These are phyloP conservation scores for Enteromius argenteus DNA, from an alignment of 2,797 vertebrate species.

Conservation along the genomic window DNA sequence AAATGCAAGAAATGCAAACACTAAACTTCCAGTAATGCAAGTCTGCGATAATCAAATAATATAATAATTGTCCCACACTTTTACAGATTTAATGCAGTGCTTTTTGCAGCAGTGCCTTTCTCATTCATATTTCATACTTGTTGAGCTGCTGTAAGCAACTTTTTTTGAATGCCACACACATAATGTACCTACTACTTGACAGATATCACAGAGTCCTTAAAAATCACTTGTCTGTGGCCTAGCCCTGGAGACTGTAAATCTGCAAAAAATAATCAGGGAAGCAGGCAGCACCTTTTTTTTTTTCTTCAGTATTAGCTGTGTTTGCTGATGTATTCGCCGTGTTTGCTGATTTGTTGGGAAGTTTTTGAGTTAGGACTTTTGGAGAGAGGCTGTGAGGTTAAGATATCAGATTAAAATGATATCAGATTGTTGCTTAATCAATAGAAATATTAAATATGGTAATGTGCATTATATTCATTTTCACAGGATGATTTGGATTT, in stretches of 20 bases:
- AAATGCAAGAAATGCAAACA: not conserved
- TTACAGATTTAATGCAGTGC: not conserved
- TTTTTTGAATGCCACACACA: conserved; percentile 13
- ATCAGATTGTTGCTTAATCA: not conserved
- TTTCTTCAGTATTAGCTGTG: not conserved
- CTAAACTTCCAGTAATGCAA: not conserved
- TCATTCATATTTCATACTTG: conserved; percentile 32
- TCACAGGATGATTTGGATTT: too few relatives aligned
- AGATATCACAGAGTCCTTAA: not conserved
- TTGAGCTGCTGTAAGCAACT: conserved; percentile 11
- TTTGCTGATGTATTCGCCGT: too few relatives aligned
- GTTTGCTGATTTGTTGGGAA: not conserved
- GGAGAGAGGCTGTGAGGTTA: not conserved
- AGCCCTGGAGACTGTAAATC: not conserved
- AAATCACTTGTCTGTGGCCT: not conserved
- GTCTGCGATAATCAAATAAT: not conserved
- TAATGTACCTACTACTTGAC: conserved; percentile 15
- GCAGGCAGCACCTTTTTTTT: not conserved
- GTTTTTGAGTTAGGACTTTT: not conserved
- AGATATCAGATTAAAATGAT: not conserved
- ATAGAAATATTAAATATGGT: not conserved
- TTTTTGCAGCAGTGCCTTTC: not conserved
- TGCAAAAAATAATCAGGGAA: not conserved
- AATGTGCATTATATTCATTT: not conserved
- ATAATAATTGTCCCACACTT: not conserved